Evolutionary conservation across 2,113 vertebrate genomes (phyloP).

Genomic region (Benitochromis conjunctus): DNA sequence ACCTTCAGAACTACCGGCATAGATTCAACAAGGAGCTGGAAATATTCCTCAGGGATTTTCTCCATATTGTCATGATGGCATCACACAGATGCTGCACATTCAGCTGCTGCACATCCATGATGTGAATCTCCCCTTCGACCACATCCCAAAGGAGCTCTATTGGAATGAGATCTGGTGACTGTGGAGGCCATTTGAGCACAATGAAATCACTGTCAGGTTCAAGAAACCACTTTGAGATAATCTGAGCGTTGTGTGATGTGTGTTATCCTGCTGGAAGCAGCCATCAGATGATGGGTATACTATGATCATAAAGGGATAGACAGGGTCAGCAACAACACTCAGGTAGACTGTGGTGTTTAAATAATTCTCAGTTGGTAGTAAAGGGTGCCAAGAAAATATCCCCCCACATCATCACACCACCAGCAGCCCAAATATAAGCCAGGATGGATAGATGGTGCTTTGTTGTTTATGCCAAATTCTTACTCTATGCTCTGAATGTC

Average conservation of each 20-base stretch:
- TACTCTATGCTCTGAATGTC: neutral
- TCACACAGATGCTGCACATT: neutral
- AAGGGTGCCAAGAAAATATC: neutral
- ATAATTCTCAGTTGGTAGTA: neutral
- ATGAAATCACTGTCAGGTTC: neutral
- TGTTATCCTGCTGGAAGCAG: neutral
- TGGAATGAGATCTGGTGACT: neutral
- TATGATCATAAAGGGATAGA: neutral
- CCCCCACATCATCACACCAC: neutral
- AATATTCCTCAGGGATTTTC: neutral
- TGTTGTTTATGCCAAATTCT: neutral
- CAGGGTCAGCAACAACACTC: neutral
- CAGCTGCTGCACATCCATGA: neutral
- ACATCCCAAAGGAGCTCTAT: too few relatives aligned
- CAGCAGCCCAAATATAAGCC: neutral
- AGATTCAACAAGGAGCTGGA: neutral
- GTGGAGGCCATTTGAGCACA: neutral
- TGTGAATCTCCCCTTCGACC: too few relatives aligned
- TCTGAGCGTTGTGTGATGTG: neutral
- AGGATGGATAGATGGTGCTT: neutral
- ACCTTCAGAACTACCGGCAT: neutral
- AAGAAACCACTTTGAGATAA: neutral
- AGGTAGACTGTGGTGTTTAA: neutral
- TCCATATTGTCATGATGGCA: neutral
- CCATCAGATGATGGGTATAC: neutral